Percentiles rank a stretch among this genome's conserved stretches.
These are phyloP conservation scores for Catharus minimus DNA, from an alignment of 2,113 vertebrate genomes.

Conservation along the genomic window DNA sequence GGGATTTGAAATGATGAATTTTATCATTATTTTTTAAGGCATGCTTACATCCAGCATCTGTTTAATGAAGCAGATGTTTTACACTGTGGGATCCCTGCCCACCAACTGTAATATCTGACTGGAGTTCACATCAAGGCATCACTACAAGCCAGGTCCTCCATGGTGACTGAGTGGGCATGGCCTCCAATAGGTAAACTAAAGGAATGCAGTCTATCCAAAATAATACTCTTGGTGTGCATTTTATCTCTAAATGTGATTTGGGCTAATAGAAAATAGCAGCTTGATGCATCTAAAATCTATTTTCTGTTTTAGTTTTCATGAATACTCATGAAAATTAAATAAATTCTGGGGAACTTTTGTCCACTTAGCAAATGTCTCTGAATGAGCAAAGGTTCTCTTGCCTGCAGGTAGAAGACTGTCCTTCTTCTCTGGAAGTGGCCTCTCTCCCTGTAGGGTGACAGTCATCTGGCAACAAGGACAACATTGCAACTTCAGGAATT, in stretches of 20 bases:
- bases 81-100: not conserved
- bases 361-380: not conserved
- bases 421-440: not conserved
- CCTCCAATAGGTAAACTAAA: not conserved
- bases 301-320: not conserved
- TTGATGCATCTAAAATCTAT: not conserved
- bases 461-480: not conserved
- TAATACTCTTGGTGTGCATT: not conserved
- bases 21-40: not conserved
- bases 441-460: not conserved
- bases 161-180: not conserved
- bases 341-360: not conserved
- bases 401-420: not conserved
- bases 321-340: not conserved
- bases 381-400: not conserved
- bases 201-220: not conserved
- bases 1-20: not conserved
- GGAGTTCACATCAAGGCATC: not conserved
- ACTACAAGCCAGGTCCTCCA: not conserved
- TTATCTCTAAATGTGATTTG: not conserved
- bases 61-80: not conserved
- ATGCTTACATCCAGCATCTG: not conserved
- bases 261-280: not conserved
- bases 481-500: not conserved
- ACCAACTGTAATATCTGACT: not conserved